A percentile compares a stretch with the other conserved stretches of the same genome.
These are phyloP conservation scores for Acrocyrtus sp. DNA, from an alignment of 2,888 invertebrate genomes.

Conservation along the genomic window DNA sequence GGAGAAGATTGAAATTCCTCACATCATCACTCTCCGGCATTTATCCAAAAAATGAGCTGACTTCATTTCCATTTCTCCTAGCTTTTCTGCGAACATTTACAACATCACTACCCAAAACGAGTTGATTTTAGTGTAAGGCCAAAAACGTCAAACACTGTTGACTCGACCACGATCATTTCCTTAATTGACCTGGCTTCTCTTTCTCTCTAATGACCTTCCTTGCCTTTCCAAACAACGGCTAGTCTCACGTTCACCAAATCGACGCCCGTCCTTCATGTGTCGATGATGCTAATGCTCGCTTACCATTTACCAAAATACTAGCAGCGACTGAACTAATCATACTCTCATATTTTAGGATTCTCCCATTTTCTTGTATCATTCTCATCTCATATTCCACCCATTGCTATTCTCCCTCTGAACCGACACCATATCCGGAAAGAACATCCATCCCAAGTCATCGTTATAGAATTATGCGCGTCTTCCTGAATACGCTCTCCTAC, in stretches of 20 bases:
- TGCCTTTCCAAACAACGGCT: background rate
- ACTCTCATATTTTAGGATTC: slow-evolving; percentile 40
- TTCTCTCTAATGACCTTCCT: slow-evolving; percentile 53
- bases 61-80: background rate
- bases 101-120: no score
- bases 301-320: no score
- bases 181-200: slow-evolving; percentile 59
- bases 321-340: slow-evolving; percentile 52
- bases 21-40: background rate
- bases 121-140: slow-evolving; percentile 11
- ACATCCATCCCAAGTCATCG: background rate
- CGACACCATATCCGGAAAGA: slow-evolving; percentile 3
- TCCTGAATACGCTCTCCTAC: background rate
- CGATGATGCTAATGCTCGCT: no score
- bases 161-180: slow-evolving; percentile 59
- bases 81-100: no score
- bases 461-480: background rate
- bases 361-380: slow-evolving; percentile 41
- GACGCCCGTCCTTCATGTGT: no score
- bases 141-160: slow-evolving; percentile 19
- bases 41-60: background rate
- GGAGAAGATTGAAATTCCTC: background rate
- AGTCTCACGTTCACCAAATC: no score
- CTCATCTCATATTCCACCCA: slow-evolving; percentile 54
- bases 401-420: slow-evolving; percentile 27